Evolutionary conservation across 2,888 invertebrate species (phyloP).

Genomic region (Drosophila longiperda): DNA sequence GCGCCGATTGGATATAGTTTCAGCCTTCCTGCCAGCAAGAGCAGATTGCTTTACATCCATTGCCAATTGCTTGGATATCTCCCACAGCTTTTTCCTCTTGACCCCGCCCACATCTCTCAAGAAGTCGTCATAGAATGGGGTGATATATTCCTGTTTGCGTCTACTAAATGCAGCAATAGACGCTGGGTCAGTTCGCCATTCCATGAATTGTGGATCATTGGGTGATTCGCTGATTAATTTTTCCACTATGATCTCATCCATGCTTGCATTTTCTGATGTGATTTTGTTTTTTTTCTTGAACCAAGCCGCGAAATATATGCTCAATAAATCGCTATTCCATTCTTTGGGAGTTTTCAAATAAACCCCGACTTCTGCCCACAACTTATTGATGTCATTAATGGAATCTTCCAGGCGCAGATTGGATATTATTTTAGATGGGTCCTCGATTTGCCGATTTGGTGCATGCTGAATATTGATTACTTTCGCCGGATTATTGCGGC

Average conservation of each 20-base stretch:
- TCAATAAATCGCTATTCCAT: background rate
- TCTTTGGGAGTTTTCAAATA: background rate
- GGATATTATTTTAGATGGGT: accelerated
- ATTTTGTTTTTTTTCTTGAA: background rate
- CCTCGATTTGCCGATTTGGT: background rate
- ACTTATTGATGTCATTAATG: background rate
- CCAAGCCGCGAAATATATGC: too few species aligned
- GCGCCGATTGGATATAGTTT: background rate
- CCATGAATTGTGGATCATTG: background rate
- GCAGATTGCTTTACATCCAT: too few species aligned
- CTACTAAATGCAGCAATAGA: too few species aligned
- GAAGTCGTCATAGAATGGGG: too few species aligned
- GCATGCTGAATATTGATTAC: accelerated
- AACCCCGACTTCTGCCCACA: background rate
- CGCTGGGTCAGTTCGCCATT: too few species aligned
- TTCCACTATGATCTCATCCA: background rate
- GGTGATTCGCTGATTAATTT: background rate
- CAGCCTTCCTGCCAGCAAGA: too few species aligned
- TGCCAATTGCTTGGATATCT: background rate
- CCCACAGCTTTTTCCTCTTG: background rate
- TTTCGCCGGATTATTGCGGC: background rate
- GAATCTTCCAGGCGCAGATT: background rate
- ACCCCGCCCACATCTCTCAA: background rate
- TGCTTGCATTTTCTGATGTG: background rate
- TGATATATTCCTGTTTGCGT: too few species aligned